Conservation (phyloP, 35 echinoderm and acorn worm species). For the Ophiothrix spiculata region DNA sequence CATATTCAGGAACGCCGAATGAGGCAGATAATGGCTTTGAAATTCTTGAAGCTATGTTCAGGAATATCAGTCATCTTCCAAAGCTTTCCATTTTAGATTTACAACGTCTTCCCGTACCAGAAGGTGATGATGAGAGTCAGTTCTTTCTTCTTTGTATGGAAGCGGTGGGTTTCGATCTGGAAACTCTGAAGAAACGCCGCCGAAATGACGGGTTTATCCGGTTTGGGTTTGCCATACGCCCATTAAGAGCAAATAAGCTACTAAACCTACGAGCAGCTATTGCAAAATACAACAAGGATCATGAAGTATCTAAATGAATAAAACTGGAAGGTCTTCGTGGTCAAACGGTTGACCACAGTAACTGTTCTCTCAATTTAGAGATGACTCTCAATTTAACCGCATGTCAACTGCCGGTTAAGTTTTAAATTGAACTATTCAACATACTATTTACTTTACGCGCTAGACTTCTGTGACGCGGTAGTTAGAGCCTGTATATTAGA, state of each 20-base stretch:
- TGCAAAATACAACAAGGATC: not conserved
- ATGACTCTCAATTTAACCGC: too few species aligned
- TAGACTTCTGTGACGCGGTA: too few species aligned
- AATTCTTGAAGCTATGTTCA: not conserved
- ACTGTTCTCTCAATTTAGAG: too few species aligned
- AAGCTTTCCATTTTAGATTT: not conserved
- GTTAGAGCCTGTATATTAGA: too few species aligned
- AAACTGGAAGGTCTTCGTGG: too few species aligned
- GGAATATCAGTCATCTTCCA: not conserved
- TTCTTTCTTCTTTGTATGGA: not conserved
- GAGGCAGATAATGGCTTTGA: not conserved
- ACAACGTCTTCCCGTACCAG: not conserved
- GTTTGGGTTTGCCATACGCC: not conserved
- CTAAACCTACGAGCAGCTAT: not conserved
- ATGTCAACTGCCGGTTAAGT: too few species aligned
- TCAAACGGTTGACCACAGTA: too few species aligned
- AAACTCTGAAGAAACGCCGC: not conserved
- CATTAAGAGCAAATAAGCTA: not conserved
- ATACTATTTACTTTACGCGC: too few species aligned
- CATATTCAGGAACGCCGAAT: not conserved
- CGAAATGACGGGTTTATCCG: not conserved
- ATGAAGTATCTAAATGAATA: too few species aligned
- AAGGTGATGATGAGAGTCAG: not conserved
- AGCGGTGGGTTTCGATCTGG: not conserved
- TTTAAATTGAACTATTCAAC: too few species aligned